These are phyloP conservation scores for Andrena cerasifolii DNA, from an alignment of 1,140 invertebrate species.

Conservation along the genomic window DNA sequence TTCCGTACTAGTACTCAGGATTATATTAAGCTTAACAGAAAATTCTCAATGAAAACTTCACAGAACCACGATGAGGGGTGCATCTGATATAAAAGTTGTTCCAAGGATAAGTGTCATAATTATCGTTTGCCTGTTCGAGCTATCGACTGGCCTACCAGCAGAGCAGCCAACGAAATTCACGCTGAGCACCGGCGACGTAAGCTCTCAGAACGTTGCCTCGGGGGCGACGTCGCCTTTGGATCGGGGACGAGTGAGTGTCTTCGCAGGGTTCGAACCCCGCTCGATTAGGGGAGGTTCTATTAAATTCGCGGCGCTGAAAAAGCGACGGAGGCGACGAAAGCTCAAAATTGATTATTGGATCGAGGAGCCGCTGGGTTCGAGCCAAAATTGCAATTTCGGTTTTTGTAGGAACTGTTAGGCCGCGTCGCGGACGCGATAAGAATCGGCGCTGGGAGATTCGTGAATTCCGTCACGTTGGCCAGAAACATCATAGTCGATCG, in stretches of 20 bases:
- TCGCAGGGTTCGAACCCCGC: background rate
- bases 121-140: constrained; percentile 1
- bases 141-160: constrained; percentile 51
- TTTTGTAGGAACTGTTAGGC: constrained; percentile 79
- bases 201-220: constrained; percentile 8
- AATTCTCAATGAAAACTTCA: no score
- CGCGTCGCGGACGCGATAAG: constrained; percentile 75
- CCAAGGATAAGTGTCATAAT: background rate
- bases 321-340: background rate
- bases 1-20: no score
- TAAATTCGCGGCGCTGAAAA: background rate
- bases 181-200: constrained; percentile 49
- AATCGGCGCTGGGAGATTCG: constrained; percentile 77
- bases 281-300: background rate
- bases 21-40: no score
- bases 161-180: constrained; percentile 69
- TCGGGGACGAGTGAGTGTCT: constrained; percentile 67
- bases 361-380: background rate
- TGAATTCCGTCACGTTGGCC: constrained; percentile 76
- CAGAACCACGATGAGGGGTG: background rate
- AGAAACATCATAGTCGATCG: constrained; percentile 76
- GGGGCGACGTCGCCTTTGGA: constrained; percentile 62
- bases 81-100: background rate
- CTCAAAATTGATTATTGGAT: background rate
- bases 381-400: constrained; percentile 69